Base-by-base conservation (phyloP, 2,113 vertebrate genomes). In the Thamnophis sirtalis region DNA sequence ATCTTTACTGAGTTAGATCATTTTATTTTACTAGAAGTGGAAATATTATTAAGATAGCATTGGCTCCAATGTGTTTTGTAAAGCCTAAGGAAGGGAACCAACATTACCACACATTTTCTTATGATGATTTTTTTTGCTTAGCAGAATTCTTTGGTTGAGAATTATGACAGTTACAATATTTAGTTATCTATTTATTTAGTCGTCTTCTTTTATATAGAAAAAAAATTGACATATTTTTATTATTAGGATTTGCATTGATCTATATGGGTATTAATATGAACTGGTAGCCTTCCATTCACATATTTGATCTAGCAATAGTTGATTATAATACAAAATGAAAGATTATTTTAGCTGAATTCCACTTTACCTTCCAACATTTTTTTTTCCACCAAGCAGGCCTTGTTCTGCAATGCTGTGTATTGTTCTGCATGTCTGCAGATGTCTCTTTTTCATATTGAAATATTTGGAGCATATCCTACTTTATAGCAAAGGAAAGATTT, bases 311-410 rank as follows among this genome's bases (percentile, higher is more conserved):
- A 68, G 15, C 11, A 24, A 5, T 68, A 21, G 15, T 19, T 11
- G 22, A 60, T n/a, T 9, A 19, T 50, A 89, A 22, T 68, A 9
- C 9, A 73, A 56, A n/a, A 49, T 2, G 26, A 11, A 6, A 33
- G 4, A 24, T 50, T 17, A 22, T 89, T 51, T 73, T 89, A n/a
- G 10, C 4, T 50, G 24, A 50, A 50, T 68, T 17, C 58, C 26
- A n/a, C 48, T 89, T 21, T 28, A 51, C 4, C 21, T 9, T 87
- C 86, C 86, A 53, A n/a, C 33, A 55, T 48, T 26, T n/a, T 56
- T 17, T 60, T 3, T 1, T 4, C 3, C 7, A 1, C 1, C 4
- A 11, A 80, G 4, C 5, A 15, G 8, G 11, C 4, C 11, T 7
- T 28, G 22, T 80, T 55, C 33, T 84, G 13, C 7, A 87, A 9